A percentile compares a stretch with the other conserved stretches of the same genome.
phyloP scores from a whole-genome alignment of 1,140 invertebrate species.

The Drosophila subpulchrella region DNA sequence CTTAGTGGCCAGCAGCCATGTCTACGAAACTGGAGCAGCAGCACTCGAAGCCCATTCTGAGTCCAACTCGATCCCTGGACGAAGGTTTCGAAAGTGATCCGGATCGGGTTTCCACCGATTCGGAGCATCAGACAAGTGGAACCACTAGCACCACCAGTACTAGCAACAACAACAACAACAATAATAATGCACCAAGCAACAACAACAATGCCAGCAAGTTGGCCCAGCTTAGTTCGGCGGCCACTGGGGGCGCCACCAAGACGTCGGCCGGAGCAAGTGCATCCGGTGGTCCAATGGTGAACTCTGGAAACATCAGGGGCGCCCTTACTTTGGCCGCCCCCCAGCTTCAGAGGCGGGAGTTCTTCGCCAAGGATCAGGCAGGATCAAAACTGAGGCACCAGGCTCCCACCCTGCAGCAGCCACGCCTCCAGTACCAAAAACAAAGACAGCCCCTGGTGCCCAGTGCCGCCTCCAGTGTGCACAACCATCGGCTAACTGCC shows the following conservation, averaged over 20 bases:
- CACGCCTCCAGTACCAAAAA: slow-evolving; percentile 69
- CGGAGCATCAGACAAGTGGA: slow-evolving; percentile 84
- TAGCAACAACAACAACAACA: slow-evolving; percentile 31
- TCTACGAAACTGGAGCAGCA: slow-evolving; percentile 82
- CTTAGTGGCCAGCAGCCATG: slow-evolving; percentile 54
- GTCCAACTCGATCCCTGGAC: slow-evolving; percentile 84
- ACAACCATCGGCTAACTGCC: slow-evolving; percentile 71
- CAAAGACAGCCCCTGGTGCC: slow-evolving; percentile 68
- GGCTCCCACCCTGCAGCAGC: slow-evolving; percentile 49
- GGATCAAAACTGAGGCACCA: slow-evolving; percentile 40
- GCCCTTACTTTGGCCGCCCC: slow-evolving; percentile 62
- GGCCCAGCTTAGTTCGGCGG: slow-evolving; percentile 79
- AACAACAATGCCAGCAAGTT: slow-evolving; percentile 77
- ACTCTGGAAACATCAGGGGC: slow-evolving; percentile 27
- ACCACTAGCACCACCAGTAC: slow-evolving; percentile 56
- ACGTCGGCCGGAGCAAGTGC: slow-evolving; percentile 38
- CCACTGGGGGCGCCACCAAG: slow-evolving; percentile 73
- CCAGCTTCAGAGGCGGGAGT: slow-evolving; percentile 62
- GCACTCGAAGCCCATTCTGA: slow-evolving; percentile 84
- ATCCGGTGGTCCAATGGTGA: slow-evolving; percentile 13
- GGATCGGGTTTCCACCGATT: slow-evolving; percentile 84
- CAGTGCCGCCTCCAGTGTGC: slow-evolving; percentile 67
- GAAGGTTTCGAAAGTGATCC: slow-evolving; percentile 85
- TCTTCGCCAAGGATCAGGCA: slow-evolving; percentile 61
- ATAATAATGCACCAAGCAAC: slow-evolving; percentile 12